These are phyloP conservation scores for Sphaerophoria rueppellii DNA, from an alignment of 2,888 invertebrate genomes.

Conservation along the genomic window DNA sequence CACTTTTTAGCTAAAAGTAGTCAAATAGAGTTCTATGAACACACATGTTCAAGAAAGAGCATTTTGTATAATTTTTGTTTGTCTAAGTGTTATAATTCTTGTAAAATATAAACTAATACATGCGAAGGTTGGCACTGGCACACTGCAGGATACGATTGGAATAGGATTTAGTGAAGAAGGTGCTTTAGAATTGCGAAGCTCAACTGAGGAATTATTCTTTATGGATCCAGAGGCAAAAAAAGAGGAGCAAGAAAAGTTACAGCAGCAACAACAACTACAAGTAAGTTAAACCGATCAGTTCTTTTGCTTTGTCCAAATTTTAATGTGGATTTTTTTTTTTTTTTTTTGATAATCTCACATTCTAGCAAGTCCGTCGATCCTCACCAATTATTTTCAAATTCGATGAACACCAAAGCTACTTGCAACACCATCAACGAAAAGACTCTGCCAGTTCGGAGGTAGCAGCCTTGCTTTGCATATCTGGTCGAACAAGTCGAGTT, in stretches of 20 bases:
- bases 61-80: not conserved
- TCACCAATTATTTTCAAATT: slow-evolving; percentile 82
- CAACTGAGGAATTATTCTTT: slow-evolving; percentile 93
- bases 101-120: slow-evolving; percentile 76
- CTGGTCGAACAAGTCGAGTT: slow-evolving; percentile 91
- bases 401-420: slow-evolving; percentile 82
- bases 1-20: no score
- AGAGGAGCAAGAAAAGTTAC: slow-evolving; percentile 81
- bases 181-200: slow-evolving; percentile 91
- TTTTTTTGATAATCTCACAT: not conserved
- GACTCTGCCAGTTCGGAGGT: slow-evolving; percentile 91
- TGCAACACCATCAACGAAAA: slow-evolving; percentile 86
- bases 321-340: not conserved
- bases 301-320: not conserved
- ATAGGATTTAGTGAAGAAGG: slow-evolving; percentile 89
- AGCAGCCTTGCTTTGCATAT: slow-evolving; percentile 88
- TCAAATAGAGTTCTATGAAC: no score
- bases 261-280: slow-evolving; percentile 78
- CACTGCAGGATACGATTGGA: slow-evolving; percentile 82
- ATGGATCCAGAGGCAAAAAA: slow-evolving; percentile 85
- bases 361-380: slow-evolving; percentile 78
- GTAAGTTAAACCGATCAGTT: slow-evolving; percentile 24
- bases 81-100: slow-evolving; percentile 73
- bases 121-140: slow-evolving; percentile 83
- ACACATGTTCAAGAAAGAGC: not conserved